phyloP scores from a whole-genome alignment of 2,113 vertebrate species.

The Hystrix brachyura region DNA sequence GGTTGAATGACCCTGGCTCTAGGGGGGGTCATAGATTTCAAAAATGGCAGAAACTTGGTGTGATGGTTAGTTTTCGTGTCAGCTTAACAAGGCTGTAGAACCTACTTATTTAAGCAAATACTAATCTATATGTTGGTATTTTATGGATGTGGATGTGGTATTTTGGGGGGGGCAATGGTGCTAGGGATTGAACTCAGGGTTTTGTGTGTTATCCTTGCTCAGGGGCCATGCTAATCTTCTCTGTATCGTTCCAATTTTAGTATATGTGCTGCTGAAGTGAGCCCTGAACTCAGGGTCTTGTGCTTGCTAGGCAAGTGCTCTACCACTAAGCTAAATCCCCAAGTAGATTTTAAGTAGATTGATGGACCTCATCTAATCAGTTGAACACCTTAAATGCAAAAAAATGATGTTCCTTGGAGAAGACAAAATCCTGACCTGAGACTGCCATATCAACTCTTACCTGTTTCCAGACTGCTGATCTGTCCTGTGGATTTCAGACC shows the following conservation, averaged over 20 bases:
- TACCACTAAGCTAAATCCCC: too few species aligned
- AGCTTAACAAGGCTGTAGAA: neutral
- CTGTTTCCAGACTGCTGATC: neutral
- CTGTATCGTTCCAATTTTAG: too few species aligned
- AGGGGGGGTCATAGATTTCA: neutral
- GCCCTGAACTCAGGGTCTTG: too few species aligned
- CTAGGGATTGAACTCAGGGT: too few species aligned
- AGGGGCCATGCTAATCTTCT: too few species aligned
- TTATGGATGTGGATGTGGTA: neutral
- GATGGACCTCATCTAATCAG: neutral
- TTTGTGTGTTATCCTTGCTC: too few species aligned
- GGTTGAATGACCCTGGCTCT: neutral
- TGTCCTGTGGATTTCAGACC: neutral
- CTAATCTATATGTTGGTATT: neutral
- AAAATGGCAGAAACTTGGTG: neutral
- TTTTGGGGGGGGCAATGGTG: too few species aligned
- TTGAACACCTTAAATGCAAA: neutral
- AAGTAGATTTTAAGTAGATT: neutral
- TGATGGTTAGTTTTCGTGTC: neutral
- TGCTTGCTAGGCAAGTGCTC: too few species aligned
- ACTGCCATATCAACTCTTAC: neutral
- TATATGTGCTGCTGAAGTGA: too few species aligned
- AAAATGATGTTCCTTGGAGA: slow-evolving; percentile 21
- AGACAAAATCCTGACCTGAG: slow-evolving; percentile 19
- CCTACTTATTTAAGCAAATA: neutral